Evolutionary conservation across 2,888 invertebrate species (phyloP).

Genomic region (Lordiphosa andalusiaca): DNA sequence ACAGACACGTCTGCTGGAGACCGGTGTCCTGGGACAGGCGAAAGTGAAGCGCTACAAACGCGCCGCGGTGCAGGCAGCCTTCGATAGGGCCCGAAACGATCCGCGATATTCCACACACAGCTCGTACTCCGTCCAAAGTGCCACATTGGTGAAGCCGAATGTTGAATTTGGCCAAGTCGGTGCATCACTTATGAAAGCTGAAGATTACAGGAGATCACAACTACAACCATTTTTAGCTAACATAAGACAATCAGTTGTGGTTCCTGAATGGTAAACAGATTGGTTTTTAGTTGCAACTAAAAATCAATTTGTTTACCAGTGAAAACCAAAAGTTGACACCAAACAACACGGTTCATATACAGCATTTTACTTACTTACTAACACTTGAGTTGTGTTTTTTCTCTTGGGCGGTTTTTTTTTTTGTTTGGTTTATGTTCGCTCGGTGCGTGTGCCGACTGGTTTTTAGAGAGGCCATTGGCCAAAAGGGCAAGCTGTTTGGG

Average conservation of each 20-base stretch:
- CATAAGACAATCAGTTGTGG: too few relatives aligned
- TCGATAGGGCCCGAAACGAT: not conserved
- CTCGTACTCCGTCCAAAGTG: not conserved
- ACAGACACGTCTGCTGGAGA: constrained; percentile 6
- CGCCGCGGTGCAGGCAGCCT: not conserved
- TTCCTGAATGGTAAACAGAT: not conserved
- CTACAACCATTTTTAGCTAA: too few relatives aligned
- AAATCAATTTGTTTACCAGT: not conserved
- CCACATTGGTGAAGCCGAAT: not conserved
- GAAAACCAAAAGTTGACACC: not conserved
- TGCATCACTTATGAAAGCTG: too few relatives aligned
- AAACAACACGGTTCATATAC: constrained; percentile 4
- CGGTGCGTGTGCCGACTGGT: constrained; percentile 7
- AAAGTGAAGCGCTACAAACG: constrained; percentile 16
- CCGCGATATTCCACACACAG: constrained; percentile 3
- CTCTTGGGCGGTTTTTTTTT: not conserved
- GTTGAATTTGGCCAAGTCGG: too few relatives aligned
- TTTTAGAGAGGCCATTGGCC: constrained; percentile 19
- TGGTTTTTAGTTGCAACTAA: not conserved
- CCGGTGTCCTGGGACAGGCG: not conserved
- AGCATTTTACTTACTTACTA: not conserved
- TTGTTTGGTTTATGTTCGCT: too few relatives aligned
- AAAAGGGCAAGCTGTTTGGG: constrained; percentile 15
- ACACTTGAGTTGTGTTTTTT: not conserved
- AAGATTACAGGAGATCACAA: too few relatives aligned